Conservation (phyloP, 2,113 vertebrate species). For the Eudorcas thomsonii region DNA sequence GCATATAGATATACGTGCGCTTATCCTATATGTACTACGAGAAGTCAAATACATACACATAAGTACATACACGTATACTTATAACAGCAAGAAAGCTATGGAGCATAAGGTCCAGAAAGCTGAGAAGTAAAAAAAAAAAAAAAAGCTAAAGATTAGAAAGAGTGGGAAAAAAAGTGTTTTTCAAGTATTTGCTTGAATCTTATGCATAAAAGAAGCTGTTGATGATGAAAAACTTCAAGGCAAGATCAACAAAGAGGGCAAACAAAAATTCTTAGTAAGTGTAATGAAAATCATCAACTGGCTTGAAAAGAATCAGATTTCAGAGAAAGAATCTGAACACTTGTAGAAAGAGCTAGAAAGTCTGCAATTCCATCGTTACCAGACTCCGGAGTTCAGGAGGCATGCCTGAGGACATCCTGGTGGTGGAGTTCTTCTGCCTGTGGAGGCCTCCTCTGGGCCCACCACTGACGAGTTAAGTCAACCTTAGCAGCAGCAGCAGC, state of each 20-base stretch:
- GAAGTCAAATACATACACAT: not conserved
- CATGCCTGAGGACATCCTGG: constrained; percentile 85
- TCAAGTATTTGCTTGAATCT: constrained; percentile 88
- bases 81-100: constrained; percentile 88
- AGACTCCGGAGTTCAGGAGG: constrained; percentile 82
- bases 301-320: constrained; percentile 90
- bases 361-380: constrained; percentile 84
- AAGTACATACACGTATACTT: not conserved
- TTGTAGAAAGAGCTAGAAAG: constrained; percentile 91
- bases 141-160: constrained; percentile 89
- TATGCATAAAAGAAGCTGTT: constrained; percentile 91
- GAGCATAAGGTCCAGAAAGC: constrained; percentile 90
- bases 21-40: not conserved
- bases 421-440: constrained; percentile 79
- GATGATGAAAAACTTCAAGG: constrained; percentile 79
- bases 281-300: constrained; percentile 89
- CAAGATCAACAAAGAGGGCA: constrained; percentile 90
- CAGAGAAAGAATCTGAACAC: constrained; percentile 91
- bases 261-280: constrained; percentile 90
- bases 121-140: constrained; percentile 80
- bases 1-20: not conserved
- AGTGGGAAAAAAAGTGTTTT: constrained; percentile 86
- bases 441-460: not conserved
- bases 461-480: not conserved
- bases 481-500: no score